These are phyloP conservation scores for Apocheima hispidaria DNA, from an alignment of 2,888 invertebrate species.

Conservation along the genomic window DNA sequence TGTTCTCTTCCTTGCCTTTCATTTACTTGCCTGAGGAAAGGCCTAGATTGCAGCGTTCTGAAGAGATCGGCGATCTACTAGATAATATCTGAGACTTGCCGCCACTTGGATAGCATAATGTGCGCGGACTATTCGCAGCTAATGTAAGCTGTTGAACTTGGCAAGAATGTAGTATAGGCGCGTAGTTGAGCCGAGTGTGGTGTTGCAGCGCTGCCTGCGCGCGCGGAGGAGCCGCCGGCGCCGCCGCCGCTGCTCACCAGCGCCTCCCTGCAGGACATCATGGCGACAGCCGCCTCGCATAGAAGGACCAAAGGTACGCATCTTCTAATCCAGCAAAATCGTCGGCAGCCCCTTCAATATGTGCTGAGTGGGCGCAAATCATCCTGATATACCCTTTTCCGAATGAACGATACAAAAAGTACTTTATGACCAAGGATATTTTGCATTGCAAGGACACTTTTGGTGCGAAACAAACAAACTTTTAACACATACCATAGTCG, in stretches of 20 bases:
- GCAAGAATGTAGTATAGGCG: background rate
- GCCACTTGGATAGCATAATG: background rate
- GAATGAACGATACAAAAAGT: no score
- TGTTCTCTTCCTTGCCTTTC: no score
- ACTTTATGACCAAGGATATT: no score
- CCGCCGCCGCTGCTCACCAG: constrained; percentile 79
- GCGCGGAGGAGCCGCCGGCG: constrained; percentile 72
- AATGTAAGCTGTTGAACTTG: background rate
- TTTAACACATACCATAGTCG: constrained; percentile 14
- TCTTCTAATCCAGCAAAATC: background rate
- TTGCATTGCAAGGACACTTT: no score
- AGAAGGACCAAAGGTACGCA: constrained; percentile 75
- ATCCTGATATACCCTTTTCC: no score
- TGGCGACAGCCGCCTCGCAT: constrained; percentile 82
- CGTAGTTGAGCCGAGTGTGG: background rate
- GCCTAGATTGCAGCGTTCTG: no score
- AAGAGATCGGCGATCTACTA: no score
- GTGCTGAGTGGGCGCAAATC: no score
- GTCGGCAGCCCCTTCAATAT: no score
- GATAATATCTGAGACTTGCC: no score
- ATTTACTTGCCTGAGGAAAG: no score
- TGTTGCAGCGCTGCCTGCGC: constrained; percentile 71
- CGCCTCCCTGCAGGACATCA: constrained; percentile 82
- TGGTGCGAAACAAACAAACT: no score
- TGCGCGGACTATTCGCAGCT: background rate